Conservation (phyloP, 2,797 vertebrate genomes). For the Tokudaia muenninki region DNA sequence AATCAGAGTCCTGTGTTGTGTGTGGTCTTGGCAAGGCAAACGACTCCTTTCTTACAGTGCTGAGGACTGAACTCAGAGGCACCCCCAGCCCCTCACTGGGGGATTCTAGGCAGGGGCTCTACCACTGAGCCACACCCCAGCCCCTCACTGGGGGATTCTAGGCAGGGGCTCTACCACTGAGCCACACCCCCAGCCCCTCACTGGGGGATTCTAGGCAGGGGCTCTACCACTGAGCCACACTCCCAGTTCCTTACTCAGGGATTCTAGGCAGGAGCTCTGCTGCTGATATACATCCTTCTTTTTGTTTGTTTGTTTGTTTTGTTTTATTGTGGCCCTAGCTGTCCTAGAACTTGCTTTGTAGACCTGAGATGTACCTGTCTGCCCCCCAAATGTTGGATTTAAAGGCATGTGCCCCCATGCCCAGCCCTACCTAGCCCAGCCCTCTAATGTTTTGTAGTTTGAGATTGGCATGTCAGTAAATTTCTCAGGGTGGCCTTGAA, state of each 20-base stretch:
- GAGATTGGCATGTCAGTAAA: not conserved
- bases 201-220: too few relatives aligned
- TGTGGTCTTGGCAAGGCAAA: not conserved
- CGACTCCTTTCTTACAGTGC: not conserved
- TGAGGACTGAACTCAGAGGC: not conserved
- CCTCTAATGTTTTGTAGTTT: not conserved
- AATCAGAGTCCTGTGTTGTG: not conserved
- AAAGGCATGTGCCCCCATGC: not conserved
- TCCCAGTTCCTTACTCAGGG: not conserved
- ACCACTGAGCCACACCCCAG: not conserved
- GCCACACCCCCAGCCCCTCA: not conserved
- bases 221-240: too few relatives aligned
- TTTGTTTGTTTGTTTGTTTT: not conserved
- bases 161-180: not conserved
- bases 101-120: not conserved
- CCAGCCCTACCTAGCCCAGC: too few relatives aligned
- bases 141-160: not conserved
- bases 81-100: not conserved
- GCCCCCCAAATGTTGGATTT: not conserved
- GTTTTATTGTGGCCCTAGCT: not conserved
- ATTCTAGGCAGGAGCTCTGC: not conserved
- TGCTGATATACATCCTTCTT: not conserved
- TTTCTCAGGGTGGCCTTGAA: not conserved
- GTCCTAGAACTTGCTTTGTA: not conserved
- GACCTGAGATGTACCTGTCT: not conserved